Evolutionary conservation across 1,140 invertebrate genomes (phyloP), one percentile per base, ranked within the genome.

Genomic region (Aphelenchoides besseyi): DNA sequence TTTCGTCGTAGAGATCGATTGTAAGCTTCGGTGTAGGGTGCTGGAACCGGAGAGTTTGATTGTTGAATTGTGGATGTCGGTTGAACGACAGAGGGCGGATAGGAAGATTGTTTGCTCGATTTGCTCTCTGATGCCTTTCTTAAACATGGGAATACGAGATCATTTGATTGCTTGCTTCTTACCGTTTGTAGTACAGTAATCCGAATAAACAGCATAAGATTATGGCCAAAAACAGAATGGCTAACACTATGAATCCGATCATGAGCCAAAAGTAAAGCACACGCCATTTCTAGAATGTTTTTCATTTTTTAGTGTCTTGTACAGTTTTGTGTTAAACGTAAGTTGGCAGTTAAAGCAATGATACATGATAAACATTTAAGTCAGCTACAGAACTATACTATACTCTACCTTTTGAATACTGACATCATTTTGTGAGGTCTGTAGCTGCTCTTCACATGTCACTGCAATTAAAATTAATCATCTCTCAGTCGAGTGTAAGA

Each of bases 181-280:
- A 18, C 55, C 55, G 5, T 59, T 18, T 59, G 55, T 59, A 59
- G 18, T 59, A 33, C 5, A 59, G 5, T 28, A 12, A 8, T 5
- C 55, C 16, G 55, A 59, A 59, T 23, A 59, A 18, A 33, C 55
- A 59, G 55, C 26, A 28, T 8, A 59, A 33, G 23, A 59, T 59
- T 5, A 59, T 59, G 55, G 32, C 32, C 5, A 59, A 23, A 18
- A 59, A 18, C 5, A 59, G 5, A 23, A 59, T 5, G 5, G 32
- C 26, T 8, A 59, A 8, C 5, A 59, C 32, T 5, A 59, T 18
- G 18, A 59, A 59, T 5, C 26, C 55, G 23, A 59, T 59, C 5
- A 59, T 8, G 12, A 59, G 55, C 55, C 55, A 59, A 23, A 59
- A 59, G 55, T 8, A 59, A 33, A n/a, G n/a, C n/a, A 59, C 55